Evolutionary conservation across 1,140 invertebrate genomes (phyloP).

Genomic region (Leptestheria dahalacensis): DNA sequence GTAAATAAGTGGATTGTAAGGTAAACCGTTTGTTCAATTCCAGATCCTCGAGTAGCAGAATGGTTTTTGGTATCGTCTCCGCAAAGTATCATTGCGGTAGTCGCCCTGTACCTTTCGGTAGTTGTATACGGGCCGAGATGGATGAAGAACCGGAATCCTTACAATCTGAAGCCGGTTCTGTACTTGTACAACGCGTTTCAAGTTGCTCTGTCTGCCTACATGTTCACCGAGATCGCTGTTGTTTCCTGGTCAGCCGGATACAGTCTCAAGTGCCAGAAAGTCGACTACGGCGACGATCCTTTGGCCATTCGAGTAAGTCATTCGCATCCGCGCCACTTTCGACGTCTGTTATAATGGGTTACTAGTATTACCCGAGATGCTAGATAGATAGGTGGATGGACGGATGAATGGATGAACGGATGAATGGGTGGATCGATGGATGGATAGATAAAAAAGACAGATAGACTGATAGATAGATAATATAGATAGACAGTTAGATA

Average conservation of each 20-base stretch:
- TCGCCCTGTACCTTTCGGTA: neutral
- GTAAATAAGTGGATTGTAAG: no score
- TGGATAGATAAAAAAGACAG: no score
- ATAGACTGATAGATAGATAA: no score
- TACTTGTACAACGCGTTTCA: slow-evolving; percentile 72
- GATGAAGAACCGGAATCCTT: slow-evolving; percentile 75
- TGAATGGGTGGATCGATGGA: no score
- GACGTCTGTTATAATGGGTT: neutral
- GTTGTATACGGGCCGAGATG: slow-evolving; percentile 29
- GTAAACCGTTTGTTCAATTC: no score
- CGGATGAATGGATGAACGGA: no score
- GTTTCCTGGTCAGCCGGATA: slow-evolving; percentile 34
- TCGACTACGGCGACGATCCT: slow-evolving; percentile 52
- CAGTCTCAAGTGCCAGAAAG: slow-evolving; percentile 70
- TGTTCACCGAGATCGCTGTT: slow-evolving; percentile 25
- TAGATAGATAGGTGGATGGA: no score
- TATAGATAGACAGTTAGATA: no score
- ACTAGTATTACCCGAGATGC: neutral
- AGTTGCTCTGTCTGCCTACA: slow-evolving; percentile 44
- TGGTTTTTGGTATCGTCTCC: slow-evolving; percentile 4
- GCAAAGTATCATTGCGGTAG: neutral
- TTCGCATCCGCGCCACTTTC: no score
- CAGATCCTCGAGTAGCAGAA: neutral
- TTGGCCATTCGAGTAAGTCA: slow-evolving; percentile 50
- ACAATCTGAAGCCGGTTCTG: slow-evolving; percentile 57